Conservation (phyloP, 2,888 invertebrate genomes). For the Thymelicus lineola region DNA sequence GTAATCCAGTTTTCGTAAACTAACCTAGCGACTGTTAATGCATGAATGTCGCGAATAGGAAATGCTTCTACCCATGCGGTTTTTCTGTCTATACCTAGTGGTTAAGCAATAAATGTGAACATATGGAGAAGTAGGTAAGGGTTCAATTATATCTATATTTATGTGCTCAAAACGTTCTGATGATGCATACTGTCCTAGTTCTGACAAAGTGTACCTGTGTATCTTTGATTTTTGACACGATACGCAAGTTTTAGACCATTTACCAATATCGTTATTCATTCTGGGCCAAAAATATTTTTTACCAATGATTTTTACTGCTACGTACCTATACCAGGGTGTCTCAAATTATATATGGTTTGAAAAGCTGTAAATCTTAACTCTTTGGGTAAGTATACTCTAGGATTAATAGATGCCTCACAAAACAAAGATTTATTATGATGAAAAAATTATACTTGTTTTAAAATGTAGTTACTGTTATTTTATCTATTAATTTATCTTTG, state of each 20-base stretch:
- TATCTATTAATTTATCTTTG: too few species aligned
- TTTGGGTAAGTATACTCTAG: constrained; percentile 9
- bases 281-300: constrained; percentile 8
- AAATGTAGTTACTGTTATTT: not conserved
- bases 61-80: constrained; percentile 58
- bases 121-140: too few species aligned
- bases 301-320: constrained; percentile 2
- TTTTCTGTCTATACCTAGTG: too few species aligned
- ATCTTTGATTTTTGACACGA: constrained; percentile 47
- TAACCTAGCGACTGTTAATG: constrained; percentile 27
- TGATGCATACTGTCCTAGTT: too few species aligned
- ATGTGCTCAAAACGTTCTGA: too few species aligned
- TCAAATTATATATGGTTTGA: too few species aligned
- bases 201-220: too few species aligned
- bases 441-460: not conserved
- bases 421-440: not conserved
- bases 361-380: too few species aligned
- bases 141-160: too few species aligned
- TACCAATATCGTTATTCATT: constrained; percentile 28
- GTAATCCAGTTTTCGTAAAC: constrained; percentile 30
- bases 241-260: constrained; percentile 36
- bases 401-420: constrained; percentile 5
- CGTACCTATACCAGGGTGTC: too few species aligned
- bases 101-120: too few species aligned
- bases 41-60: constrained; percentile 51